Evolutionary conservation across 2,797 vertebrate genomes (phyloP).

Genomic region (Vespertilio murinus): DNA sequence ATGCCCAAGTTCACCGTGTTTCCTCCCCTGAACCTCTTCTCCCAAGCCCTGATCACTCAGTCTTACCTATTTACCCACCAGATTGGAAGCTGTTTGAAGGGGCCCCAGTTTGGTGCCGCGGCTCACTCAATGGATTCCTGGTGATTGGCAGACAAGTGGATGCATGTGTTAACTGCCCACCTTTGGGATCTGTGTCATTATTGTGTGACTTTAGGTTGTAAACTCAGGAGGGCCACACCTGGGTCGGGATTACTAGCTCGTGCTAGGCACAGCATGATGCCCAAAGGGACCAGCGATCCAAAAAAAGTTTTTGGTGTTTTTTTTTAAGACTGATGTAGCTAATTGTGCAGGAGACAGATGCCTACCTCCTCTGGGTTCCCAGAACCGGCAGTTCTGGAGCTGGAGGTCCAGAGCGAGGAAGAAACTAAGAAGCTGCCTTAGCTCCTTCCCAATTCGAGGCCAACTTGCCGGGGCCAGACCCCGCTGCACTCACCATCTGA

Average conservation of each 20-base stretch:
- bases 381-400: conserved; percentile 31
- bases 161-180: conserved; percentile 61
- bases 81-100: conserved; percentile 75
- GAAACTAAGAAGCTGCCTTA: conserved; percentile 19
- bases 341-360: conserved; percentile 55
- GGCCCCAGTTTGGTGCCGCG: conserved; percentile 35
- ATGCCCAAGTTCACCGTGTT: conserved; percentile 24
- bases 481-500: neutral
- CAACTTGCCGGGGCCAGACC: neutral
- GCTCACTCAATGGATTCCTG: conserved; percentile 67
- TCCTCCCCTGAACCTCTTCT: neutral
- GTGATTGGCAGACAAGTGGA: conserved; percentile 61
- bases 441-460: neutral
- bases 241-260: conserved; percentile 59
- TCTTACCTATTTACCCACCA: conserved; percentile 41
- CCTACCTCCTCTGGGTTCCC: conserved; percentile 27
- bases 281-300: conserved; percentile 37
- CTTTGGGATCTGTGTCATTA: conserved; percentile 70
- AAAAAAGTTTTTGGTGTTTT: conserved; percentile 5
- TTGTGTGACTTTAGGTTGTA: conserved; percentile 68
- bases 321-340: conserved; percentile 33
- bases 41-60: neutral
- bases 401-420: conserved; percentile 13
- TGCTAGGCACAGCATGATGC: conserved; percentile 73
- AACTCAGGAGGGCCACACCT: conserved; percentile 52